Base-by-base conservation (phyloP, 2,888 invertebrate genomes). In the Polydrusus pterygomalis region DNA sequence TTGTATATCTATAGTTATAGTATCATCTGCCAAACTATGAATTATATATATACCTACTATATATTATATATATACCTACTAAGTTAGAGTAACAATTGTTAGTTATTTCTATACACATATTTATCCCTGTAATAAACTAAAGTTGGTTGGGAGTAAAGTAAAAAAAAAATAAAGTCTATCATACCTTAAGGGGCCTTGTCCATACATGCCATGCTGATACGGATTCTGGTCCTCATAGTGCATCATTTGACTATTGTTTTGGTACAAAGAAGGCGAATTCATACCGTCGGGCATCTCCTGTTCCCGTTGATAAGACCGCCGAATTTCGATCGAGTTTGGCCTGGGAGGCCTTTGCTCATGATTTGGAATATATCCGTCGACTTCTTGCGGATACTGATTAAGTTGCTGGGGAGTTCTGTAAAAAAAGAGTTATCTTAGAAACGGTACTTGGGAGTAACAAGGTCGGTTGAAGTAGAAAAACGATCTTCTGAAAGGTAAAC, bases 261-360 rank as follows among this genome's bases (percentile, higher is more conserved):
- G 69, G 38, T 73, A 73, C 15, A 82, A 81, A 6, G 83, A 83
- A 1, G 86, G 87, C 34, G 84, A 86, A 75, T 81, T 84, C 74
- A 85, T 75, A 18, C 87, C 87, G 77, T 87, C 87, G 2, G 69
- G 84, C 17, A 85, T 81, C 80, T 87, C 87, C 20, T 86, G 85
- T 65, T 84, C 73, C 20, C 77, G 34, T 54, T 70, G 70, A 88
- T 80, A 91, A 86, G 86, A 87, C 10, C 93, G 90, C 79, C 93
- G 91, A 51, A 97, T 90, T 87, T 97, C 96, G 82, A 97, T 96
- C 68, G 96, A 96, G 88, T 94, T 96, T 7, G 96, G 96, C 80
- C 97, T 89, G 6, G 94, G 93, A 1, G 95, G 95, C 80, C 93
- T 88, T 62, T 91, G 89, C 58, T 92, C 91, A 78, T 90, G 90